Percentiles rank a stretch among this genome's conserved stretches.
Evolutionary conservation across 2,113 vertebrate genomes (phyloP).

Genomic region (Erythrocebus patas): DNA sequence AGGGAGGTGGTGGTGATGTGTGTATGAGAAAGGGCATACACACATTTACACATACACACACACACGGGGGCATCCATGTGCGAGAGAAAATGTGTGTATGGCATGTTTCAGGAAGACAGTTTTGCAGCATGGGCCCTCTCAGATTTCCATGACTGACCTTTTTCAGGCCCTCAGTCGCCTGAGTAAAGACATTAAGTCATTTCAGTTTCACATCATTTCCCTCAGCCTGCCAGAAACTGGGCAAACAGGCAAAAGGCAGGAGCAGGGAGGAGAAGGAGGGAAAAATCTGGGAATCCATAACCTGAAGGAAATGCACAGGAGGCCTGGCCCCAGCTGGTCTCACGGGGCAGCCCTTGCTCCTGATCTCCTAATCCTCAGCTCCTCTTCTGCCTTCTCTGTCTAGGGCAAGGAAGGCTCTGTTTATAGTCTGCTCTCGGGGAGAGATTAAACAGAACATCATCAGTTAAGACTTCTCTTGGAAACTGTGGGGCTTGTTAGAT

Average conservation of each 20-base stretch:
- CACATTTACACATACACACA: background rate
- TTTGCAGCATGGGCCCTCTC: background rate
- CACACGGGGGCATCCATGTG: fast-evolving
- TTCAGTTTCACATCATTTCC: background rate
- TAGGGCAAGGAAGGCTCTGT: background rate
- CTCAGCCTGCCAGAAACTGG: background rate
- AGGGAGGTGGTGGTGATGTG: background rate
- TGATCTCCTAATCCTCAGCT: no score
- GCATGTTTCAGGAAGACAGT: background rate
- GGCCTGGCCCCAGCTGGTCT: background rate
- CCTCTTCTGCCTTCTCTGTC: fast-evolving
- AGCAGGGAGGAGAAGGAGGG: no score
- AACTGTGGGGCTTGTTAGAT: background rate
- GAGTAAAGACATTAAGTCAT: background rate
- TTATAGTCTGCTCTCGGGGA: background rate
- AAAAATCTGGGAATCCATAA: background rate
- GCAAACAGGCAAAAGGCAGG: background rate
- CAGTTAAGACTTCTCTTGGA: background rate
- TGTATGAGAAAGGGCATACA: background rate
- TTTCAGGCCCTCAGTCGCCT: background rate
- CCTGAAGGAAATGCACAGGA: background rate
- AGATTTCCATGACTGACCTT: background rate
- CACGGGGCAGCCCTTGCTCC: background rate
- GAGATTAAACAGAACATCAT: background rate
- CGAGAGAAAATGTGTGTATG: background rate